Evolutionary conservation across 37 sponge, comb jelly and placozoan species (phyloP), one percentile per base, ranked within the genome.

Genomic region (Sycon ciliatum): DNA sequence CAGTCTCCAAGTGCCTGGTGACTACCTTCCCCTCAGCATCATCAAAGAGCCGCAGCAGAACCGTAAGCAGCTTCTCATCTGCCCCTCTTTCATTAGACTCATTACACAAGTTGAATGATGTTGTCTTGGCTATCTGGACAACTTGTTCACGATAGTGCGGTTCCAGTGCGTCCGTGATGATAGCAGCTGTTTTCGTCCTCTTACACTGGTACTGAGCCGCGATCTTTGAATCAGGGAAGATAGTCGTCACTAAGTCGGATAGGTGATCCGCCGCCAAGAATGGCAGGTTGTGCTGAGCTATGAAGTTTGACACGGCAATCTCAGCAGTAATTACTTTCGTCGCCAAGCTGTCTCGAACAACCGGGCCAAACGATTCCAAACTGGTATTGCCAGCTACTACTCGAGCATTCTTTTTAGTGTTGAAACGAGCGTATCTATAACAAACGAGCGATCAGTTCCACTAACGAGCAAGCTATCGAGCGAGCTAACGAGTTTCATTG

Each of bases 141-240:
- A 42, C 13, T n/a, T n/a, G n/a, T n/a, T n/a, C n/a, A n/a, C n/a
- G n/a, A n/a, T n/a, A n/a, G n/a, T n/a, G n/a, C n/a, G n/a, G n/a
- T n/a, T 3, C 29, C 29, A 32, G 67, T 32, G n/a, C 36, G 11
- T 5, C 33, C 13, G 13, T 9, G 9, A 28, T 56, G 18, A 74
- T 34, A 3, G 64, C 55, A 13, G 55, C 39, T 3, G 75, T 60
- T 53, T 74, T 74, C 9, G 64, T 61, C 13, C 35, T 56, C 64
- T 57, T 62, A 22, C 64, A 74, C 1, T 11, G 5, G 58, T 60
- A 74, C 57, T 74, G 58, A 30, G 62, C 64, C 3, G 75, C 75
- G 20, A 74, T 74, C 31, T 61, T 35, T 3, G 75, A 74, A 61
- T 74, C 75, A 36, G 75, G 39, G 35, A 74, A 74, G 31, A 74